phyloP scores from a whole-genome alignment of 2,797 vertebrate species.

The Xiphophorus birchmanni region DNA sequence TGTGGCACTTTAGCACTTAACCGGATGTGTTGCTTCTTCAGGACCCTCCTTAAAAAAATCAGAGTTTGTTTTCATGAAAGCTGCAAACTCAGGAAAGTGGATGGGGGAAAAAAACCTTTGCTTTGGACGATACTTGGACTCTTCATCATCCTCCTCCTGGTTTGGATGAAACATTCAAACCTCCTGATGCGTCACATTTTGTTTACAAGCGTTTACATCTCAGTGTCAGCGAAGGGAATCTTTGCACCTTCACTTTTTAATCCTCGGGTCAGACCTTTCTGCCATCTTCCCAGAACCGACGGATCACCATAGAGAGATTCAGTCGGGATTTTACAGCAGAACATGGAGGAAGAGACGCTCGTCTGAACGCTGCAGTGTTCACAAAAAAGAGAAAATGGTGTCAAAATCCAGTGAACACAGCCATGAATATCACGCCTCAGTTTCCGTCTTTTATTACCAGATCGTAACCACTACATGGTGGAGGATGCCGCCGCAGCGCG shows the following conservation, averaged over 20 bases:
- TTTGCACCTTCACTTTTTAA: conserved; percentile 32
- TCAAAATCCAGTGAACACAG: conserved; percentile 31
- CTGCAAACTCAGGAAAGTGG: conserved; percentile 1
- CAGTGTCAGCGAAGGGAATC: neutral
- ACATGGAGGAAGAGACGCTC: conserved; percentile 15
- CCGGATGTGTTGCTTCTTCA: conserved; percentile 9
- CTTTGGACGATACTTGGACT: neutral
- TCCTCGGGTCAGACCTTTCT: neutral
- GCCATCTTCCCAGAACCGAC: neutral
- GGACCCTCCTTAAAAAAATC: conserved; percentile 24
- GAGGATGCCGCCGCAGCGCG: conserved; percentile 3
- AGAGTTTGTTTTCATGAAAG: neutral
- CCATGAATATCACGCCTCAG: conserved; percentile 41
- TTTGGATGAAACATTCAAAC: conserved; percentile 1
- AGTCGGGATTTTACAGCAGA: neutral
- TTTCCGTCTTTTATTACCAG: conserved; percentile 24
- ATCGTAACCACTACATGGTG: conserved; percentile 49
- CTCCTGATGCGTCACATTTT: conserved; percentile 24
- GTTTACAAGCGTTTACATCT: conserved; percentile 61
- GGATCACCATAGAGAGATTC: neutral
- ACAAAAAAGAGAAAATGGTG: neutral
- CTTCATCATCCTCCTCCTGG: neutral
- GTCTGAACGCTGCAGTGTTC: conserved; percentile 49
- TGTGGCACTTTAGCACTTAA: conserved; percentile 57
- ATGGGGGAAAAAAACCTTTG: no score